Base-by-base conservation (phyloP, 2,113 vertebrate species). In the Myxocyprinus asiaticus region DNA sequence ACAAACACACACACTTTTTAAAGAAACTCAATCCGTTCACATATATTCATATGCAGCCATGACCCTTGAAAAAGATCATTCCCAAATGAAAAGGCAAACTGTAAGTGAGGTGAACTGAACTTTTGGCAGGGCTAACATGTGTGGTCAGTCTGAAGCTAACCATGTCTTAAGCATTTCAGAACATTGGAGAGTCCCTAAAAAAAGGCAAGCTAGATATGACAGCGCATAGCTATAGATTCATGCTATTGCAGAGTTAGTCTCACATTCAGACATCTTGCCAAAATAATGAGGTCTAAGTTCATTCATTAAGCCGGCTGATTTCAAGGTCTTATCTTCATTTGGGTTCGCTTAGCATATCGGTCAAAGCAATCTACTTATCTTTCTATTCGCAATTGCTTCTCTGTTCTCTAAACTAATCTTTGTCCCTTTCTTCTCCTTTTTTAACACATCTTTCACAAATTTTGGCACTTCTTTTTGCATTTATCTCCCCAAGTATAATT, bases 311-410 rank as follows among this genome's bases (percentile, higher is more conserved):
- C 7, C 9, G 47, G 14, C 17, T 53, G 43, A 59, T 77, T 71
- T 77, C 45, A 66, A 61, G 72, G 11, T 51, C 42, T 51, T 12
- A 14, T 45, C 50, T 56, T 48, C 67, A 70, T 17, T 42, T 67
- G 12, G 7, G 15, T 22, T 67, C 22, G 48, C 15, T 44, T 9
- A 42, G 48, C 61, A 47, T 12, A 15, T 67, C 70, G 43, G 63
- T 79, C 17, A 17, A 70, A 45, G 17, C 47, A 71, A 67, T 80
- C 67, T 80, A 62, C 71, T 83, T 62, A 79, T 67, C 44, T 73
- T 67, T 79, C 66, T 33, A 44, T 74, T 79, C 51, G 17, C 43
- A 9, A 71, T 14, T 17, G 15, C 53, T 62, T 14, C n/a, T 58
- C 44, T 63, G 63, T 66, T 71, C 44, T 66, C 43, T 43, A 43